Evolutionary conservation across 2,888 invertebrate species (phyloP), one percentile per base, ranked within the genome.

Genomic region (Cephus spinipes): DNA sequence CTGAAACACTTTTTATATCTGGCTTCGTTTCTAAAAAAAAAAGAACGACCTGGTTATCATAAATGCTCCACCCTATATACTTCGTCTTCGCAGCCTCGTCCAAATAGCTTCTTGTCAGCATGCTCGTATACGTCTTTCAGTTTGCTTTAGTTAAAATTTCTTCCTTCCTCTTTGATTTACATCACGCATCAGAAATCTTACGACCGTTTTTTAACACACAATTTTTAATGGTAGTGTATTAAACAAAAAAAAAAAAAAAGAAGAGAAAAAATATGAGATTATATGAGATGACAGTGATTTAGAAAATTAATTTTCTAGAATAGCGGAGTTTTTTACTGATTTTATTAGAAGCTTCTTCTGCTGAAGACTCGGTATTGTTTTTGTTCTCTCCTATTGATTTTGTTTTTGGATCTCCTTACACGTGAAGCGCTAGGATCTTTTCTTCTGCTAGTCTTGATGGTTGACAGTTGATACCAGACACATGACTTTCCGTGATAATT

Each of bases 111-210:
- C 11, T 11, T 69, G 11, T 23, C 69, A 69, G 32, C 33, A 33
- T 69, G n/a, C 11, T 76, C 34, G 69, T 69, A 76, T 33, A 68
- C 11, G 23, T 69, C 3, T 55, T 55, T 55, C 0, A 9, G 55
- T 55, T 55, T 75, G 77, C 69, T 69, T 80, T 81, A 76, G 79
- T 79, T 68, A 32, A 34, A 32, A 68, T 73, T 79, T 32, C 68
- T 75, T 74, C 77, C 15, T 36, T n/a, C 33, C 34, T 74, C 34
- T n/a, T 71, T 79, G 12, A 77, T 12, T 78, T 68, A n/a, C 35
- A 35, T 75, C 36, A 3, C 12, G 68, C 71, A 74, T n/a, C 71
- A 32, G n/a, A 12, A 33, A 75, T 75, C 12, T 31, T 74, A 78
- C 75, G 74, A 78, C 36, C 35, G 73, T 80, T 76, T 68, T 74